Evolutionary conservation across 2,888 invertebrate genomes (phyloP).

Genomic region (Xestia rhomboidea): DNA sequence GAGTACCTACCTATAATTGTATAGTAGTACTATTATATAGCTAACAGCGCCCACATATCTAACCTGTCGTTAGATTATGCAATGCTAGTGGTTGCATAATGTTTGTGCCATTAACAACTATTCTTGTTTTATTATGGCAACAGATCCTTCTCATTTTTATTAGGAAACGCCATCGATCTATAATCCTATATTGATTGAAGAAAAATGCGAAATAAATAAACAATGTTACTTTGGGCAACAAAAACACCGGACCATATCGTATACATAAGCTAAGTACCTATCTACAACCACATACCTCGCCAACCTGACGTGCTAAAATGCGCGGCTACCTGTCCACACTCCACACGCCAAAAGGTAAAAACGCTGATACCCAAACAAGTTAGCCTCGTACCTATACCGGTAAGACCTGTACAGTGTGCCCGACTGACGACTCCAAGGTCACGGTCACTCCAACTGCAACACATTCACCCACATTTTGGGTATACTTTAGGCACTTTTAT

Average conservation of each 20-base stretch:
- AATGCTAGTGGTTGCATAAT: conserved; percentile 24
- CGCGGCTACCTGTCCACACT: conserved; percentile 49
- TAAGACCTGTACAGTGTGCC: conserved; percentile 16
- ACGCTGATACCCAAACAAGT: conserved; percentile 50
- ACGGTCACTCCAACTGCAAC: conserved; percentile 38
- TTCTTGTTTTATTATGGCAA: conserved; percentile 23
- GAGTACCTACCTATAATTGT: background rate
- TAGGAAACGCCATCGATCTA: background rate
- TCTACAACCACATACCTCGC: background rate
- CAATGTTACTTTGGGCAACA: background rate
- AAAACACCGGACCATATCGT: background rate
- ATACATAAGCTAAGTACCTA: background rate
- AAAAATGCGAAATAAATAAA: background rate
- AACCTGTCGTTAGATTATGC: conserved; percentile 26
- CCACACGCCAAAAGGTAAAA: conserved; percentile 44
- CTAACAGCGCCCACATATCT: conserved; percentile 41
- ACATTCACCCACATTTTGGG: conserved; percentile 48
- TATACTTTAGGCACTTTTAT: conserved; percentile 22
- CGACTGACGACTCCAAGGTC: conserved; percentile 46
- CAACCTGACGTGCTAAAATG: conserved; percentile 23
- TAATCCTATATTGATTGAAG: too few species aligned
- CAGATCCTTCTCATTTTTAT: background rate
- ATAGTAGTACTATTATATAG: background rate
- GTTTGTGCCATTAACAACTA: conserved; percentile 10
- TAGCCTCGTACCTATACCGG: conserved; percentile 38